These are phyloP conservation scores for Sparus aurata DNA, from an alignment of 2,797 vertebrate genomes.

Conservation along the genomic window DNA sequence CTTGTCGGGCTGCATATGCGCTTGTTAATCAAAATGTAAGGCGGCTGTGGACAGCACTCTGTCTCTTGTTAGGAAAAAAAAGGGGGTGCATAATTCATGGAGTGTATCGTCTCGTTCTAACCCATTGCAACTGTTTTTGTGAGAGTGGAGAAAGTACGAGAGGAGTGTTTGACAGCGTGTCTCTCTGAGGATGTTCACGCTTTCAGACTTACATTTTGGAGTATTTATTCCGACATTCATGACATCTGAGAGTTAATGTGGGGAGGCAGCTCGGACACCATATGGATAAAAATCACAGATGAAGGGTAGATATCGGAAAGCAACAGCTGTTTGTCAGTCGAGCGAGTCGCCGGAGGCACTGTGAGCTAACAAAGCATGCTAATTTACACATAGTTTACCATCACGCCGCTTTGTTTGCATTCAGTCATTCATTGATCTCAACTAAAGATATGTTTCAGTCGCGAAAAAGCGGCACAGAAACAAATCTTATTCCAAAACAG, in stretches of 20 bases:
- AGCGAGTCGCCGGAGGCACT: background rate
- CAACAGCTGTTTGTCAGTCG: background rate
- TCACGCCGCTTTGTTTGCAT: background rate
- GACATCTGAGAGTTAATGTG: background rate
- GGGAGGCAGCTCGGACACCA: background rate
- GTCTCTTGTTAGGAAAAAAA: constrained; percentile 22
- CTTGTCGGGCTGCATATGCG: constrained; percentile 33
- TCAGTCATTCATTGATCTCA: background rate
- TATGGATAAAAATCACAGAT: background rate
- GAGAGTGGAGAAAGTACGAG: background rate
- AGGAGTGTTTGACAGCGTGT: background rate
- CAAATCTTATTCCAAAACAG: background rate
- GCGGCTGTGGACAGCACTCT: constrained; percentile 24
- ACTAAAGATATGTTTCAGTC: background rate
- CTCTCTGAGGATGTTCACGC: background rate
- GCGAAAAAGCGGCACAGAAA: background rate
- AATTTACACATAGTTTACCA: background rate
- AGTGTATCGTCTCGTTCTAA: constrained; percentile 15
- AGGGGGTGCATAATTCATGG: constrained; percentile 51
- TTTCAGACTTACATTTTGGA: background rate
- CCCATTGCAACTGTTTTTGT: background rate
- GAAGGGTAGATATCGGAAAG: background rate
- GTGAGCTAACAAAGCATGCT: background rate
- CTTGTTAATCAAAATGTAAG: constrained; percentile 49
- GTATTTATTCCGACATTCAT: too few relatives aligned